Percentiles rank a stretch among this genome's conserved stretches.
These are phyloP conservation scores for Taurulus bubalis DNA, from an alignment of 2,113 vertebrate species.

Conservation along the genomic window DNA sequence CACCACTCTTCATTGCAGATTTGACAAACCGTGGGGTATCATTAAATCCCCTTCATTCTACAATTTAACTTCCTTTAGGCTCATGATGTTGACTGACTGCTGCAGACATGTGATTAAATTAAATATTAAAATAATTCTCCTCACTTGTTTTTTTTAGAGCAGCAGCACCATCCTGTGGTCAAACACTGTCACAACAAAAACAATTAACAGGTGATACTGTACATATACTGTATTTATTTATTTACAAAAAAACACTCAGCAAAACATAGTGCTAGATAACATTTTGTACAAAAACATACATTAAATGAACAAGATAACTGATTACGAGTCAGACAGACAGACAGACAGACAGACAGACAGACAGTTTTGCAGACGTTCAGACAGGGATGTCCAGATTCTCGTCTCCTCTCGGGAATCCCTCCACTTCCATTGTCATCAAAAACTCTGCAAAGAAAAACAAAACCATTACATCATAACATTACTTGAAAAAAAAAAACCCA, in stretches of 20 bases:
- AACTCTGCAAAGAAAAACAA: constrained; percentile 61
- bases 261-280: constrained; percentile 16
- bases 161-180: constrained; percentile 17
- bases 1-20: too few species aligned
- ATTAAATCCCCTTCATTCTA: background rate
- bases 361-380: constrained; percentile 31
- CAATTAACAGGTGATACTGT: background rate
- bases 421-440: constrained; percentile 77
- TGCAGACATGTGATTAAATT: background rate
- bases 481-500: too few species aligned
- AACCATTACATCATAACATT: background rate
- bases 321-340: background rate
- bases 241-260: constrained; percentile 45
- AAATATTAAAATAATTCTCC: background rate
- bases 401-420: constrained; percentile 66
- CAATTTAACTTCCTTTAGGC: background rate
- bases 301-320: background rate
- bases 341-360: background rate
- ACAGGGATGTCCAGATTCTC: constrained; percentile 61
- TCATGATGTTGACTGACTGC: background rate
- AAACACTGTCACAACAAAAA: background rate
- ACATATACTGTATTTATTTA: constrained; percentile 38
- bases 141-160: background rate
- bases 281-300: constrained; percentile 44
- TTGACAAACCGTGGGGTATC: background rate